Conservation (phyloP, 1,140 invertebrate genomes). For the Venturia canescens region DNA sequence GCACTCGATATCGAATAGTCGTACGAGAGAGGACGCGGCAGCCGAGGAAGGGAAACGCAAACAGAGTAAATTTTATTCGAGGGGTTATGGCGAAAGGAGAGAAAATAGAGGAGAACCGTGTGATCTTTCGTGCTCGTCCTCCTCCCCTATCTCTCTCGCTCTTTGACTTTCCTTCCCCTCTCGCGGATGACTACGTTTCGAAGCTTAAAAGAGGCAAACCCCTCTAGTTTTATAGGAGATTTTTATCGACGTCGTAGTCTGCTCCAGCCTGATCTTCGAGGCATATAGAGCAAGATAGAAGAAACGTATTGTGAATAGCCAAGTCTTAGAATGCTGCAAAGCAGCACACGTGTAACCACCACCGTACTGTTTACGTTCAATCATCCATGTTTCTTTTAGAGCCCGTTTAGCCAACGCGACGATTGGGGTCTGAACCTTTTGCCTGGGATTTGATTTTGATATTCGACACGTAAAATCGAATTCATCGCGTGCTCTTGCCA, state of each 20-base stretch:
- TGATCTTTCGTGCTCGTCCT: neutral
- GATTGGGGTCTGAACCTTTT: neutral
- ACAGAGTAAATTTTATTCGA: slow-evolving; percentile 33
- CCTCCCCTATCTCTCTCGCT: neutral
- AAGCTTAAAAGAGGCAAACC: slow-evolving; percentile 1
- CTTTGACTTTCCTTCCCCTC: neutral
- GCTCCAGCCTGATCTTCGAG: neutral
- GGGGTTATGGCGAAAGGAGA: neutral
- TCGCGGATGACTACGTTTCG: slow-evolving; percentile 5
- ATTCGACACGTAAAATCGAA: neutral
- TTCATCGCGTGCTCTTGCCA: neutral
- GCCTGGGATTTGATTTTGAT: neutral
- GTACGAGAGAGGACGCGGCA: neutral
- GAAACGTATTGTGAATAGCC: neutral
- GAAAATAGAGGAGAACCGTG: neutral
- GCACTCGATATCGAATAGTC: slow-evolving; percentile 32
- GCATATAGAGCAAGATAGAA: neutral
- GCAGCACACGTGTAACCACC: neutral
- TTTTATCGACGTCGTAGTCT: slow-evolving; percentile 41
- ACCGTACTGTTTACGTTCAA: neutral
- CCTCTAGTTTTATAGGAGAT: slow-evolving; percentile 34
- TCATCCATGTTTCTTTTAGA: neutral
- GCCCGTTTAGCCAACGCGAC: neutral
- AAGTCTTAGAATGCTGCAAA: neutral
- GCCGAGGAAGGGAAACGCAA: neutral